Base-by-base conservation (phyloP, 2,113 vertebrate species). In the Podilymbus podiceps region DNA sequence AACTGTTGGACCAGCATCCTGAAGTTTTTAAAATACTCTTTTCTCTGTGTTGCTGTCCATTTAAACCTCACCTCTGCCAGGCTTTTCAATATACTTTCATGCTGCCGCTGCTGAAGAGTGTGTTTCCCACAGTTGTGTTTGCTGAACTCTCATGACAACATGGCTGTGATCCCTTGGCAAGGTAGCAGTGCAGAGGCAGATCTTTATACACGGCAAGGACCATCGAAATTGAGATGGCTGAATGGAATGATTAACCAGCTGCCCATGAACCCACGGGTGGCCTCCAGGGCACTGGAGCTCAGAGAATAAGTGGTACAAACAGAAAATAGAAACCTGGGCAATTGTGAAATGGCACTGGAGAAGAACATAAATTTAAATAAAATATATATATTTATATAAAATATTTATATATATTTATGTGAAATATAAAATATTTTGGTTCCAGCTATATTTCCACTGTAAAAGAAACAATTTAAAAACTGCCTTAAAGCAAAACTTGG, bases 131-230 rank as follows among this genome's bases (percentile, higher is more conserved):
- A 15, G 62, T 5, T 0, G 2, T 23, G 5, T 82, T 82, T 93
- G 58, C 74, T 82, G 88, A 55, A 17, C 56, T 79, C 3, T 0
- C 7, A 8, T 3, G 28, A 20, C 14, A 40, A 6, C 22, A 6
- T 17, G 47, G 17, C 74, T 88, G 23, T 72, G 72, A 77, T 74
- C 50, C 83, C 73, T 35, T 2, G 31, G 13, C 46, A 30, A 68
- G 50, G 50, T 18, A 50, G 6, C 0, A 0, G 42, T 0, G 0
- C 8, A 4, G 49, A 71, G 78, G 35, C 25, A 73, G 15, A 40
- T 73, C 83, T 83, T 69, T 74, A 18, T 50, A 11, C 30, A 33
- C 1, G 52, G 53, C 0, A 1, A 76, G 59, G 18, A 55, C 38
- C 76, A 55, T 62, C 5, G 1, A 11, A 84, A 81, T 9, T 15